Base-by-base conservation (phyloP, 2,797 vertebrate species). In the Thamnophis elegans region DNA sequence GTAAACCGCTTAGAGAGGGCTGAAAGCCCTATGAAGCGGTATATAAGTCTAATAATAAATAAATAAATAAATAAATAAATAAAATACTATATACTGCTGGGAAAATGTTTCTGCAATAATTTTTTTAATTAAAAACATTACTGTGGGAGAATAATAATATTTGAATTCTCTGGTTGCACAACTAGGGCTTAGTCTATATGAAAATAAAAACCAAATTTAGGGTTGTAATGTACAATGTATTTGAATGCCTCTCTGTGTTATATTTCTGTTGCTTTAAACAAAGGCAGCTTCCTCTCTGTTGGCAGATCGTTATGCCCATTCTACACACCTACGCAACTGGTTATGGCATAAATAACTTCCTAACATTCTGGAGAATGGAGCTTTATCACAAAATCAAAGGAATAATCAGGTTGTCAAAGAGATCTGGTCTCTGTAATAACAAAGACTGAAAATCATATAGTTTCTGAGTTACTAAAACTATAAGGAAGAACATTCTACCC, bases 181-280 rank as follows among this genome's bases (percentile, higher is more conserved):
- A 5, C 51, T 55, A 58, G 22, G n/a, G 36, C 47, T 51, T 22
- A 60, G 9, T 68, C n/a, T 32, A 68, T 14, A 68, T 32, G 68
- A 1, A 13, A 28, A 51, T 5, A 51, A 51, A 5, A 5, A 51
- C 47, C 62, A 86, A 8, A 51, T 53, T 85, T 89, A 85, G 51
- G 53, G 12, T 90, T 54, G 16, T 25, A 32, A 55, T 42, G 55
- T n/a, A 87, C 6, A 18, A 11, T 78, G 18, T 22, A 87, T 10
- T 32, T 68, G 82, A 60, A 85, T 62, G 55, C 68, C 47, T 85
- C 26, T 20, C 13, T 1, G 20, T n/a, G 20, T 51, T 54, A 73
- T 10, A 91, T 62, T 91, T 91, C 65, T 78, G 85, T 91, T 91
- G 89, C 68, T 91, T 60, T 53, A 78, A 91, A 93, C 85, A 82